phyloP scores from a whole-genome alignment of 2,797 vertebrate species.

The Pogonophryne albipinna region DNA sequence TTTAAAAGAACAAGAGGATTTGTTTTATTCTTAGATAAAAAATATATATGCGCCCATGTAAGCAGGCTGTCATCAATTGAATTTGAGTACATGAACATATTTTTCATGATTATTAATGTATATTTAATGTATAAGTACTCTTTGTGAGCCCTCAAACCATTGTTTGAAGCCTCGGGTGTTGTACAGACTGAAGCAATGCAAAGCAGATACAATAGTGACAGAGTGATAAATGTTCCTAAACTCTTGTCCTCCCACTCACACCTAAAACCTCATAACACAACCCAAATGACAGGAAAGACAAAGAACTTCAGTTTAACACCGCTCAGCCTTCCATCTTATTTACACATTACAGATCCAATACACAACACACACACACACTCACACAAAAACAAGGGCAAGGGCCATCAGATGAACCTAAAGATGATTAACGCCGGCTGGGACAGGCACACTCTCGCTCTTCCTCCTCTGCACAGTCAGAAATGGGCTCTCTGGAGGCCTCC shows the following conservation, averaged over 20 bases:
- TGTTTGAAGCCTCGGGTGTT: slow-evolving; percentile 11
- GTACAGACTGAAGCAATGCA: slow-evolving; percentile 17
- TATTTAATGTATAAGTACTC: slow-evolving; percentile 35
- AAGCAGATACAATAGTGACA: slow-evolving; percentile 50
- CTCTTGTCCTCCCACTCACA: slow-evolving; percentile 77
- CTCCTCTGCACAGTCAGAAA: slow-evolving; percentile 94
- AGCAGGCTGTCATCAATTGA: slow-evolving; percentile 11
- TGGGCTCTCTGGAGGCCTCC: slow-evolving; percentile 90
- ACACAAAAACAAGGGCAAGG: slow-evolving; percentile 84
- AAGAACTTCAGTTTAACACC: slow-evolving; percentile 90
- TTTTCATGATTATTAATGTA: slow-evolving; percentile 38
- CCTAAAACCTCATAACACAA: slow-evolving; percentile 76
- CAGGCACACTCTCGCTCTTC: slow-evolving; percentile 85
- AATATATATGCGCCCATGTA: slow-evolving; percentile 2
- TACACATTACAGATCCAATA: slow-evolving; percentile 93
- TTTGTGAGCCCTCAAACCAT: slow-evolving; percentile 22
- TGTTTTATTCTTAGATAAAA: slow-evolving; percentile 40
- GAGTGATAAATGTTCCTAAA: slow-evolving; percentile 73
- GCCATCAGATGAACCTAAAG: slow-evolving; percentile 91
- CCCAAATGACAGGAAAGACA: slow-evolving; percentile 79
- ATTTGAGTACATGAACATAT: slow-evolving; percentile 11
- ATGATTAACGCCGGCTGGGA: slow-evolving; percentile 96
- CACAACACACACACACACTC: slow-evolving; percentile 78
- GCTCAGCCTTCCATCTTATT: slow-evolving; percentile 89
- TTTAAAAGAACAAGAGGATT: slow-evolving; percentile 40